Percentiles rank a stretch among this genome's conserved stretches.
These are phyloP conservation scores for Panurus biarmicus DNA, from an alignment of 2,113 vertebrate genomes.

Conservation along the genomic window DNA sequence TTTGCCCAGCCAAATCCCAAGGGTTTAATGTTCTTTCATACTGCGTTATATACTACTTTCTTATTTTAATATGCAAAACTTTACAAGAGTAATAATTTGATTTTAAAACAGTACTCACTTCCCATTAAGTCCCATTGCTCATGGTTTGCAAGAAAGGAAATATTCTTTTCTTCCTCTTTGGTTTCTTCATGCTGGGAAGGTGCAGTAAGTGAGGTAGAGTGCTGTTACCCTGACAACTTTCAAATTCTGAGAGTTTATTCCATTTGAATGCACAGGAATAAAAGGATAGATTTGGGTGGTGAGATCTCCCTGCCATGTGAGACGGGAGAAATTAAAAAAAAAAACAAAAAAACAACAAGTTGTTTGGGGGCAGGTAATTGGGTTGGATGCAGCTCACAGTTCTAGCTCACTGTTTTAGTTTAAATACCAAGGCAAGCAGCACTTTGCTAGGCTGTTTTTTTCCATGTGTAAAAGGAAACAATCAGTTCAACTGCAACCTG, in stretches of 20 bases:
- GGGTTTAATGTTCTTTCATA: conserved; percentile 4
- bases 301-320: not conserved
- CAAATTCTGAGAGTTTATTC: conserved; percentile 42
- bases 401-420: not conserved
- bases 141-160: not conserved
- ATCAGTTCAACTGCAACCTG: not conserved
- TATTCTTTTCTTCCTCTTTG: not conserved
- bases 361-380: not conserved
- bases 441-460: not conserved
- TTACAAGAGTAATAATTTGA: conserved; percentile 1
- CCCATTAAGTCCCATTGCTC: not conserved
- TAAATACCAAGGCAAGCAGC: not conserved
- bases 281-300: not conserved
- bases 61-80: conserved; percentile 24
- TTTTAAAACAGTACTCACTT: conserved; percentile 46
- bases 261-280: conserved; percentile 39
- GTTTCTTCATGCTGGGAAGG: not conserved
- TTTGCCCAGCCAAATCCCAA: conserved; percentile 7
- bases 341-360: not conserved
- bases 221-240: conserved; percentile 58
- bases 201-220: conserved; percentile 1
- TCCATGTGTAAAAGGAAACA: not conserved
- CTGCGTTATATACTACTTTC: not conserved
- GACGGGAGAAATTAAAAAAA: not conserved
- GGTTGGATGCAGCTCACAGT: not conserved